Evolutionary conservation across 1,140 invertebrate species (phyloP), one percentile per base, ranked within the genome.

Genomic region (Zophobas atratus): DNA sequence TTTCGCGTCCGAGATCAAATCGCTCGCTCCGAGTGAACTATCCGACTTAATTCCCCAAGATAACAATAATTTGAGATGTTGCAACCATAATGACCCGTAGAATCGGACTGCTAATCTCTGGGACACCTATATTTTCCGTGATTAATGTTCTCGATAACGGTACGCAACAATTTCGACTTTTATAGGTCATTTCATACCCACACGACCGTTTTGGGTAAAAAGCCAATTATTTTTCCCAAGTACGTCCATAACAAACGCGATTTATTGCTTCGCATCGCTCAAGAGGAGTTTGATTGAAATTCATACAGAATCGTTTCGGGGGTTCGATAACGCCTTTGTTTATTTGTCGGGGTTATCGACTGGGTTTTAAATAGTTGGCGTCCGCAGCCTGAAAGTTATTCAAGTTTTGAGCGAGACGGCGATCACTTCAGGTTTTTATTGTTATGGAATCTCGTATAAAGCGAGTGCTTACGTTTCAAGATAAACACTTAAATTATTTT

Each of bases 91-190:
- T 67, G 39, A 67, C 60, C 60, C 38, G 6, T 63, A 63, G 49
- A 51, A 51, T 20, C 43, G 55, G 20, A 1, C 55, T 57, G 55
- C 55, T 63, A 38, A 63, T 63, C 57, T 43, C 1, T 33, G 8
- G 60, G 60, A 43, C 60, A 67, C 60, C 39, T 43, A 67, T 67
- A 67, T 67, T 67, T 67, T 67, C 41, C 38, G 6, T 67, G 60
- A 67, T 67, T 43, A 67, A 67, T 43, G 39, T 33, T 67, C n/a
- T 67, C 8, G 60, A 67, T 67, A 67, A 67, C 60, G 39, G 1
- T 43, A 48, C 39, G 36, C 60, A 43, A 43, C 56, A 60, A 60
- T 35, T 67, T 39, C 8, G 60, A 32, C 8, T 41, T 67, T 67
- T 67, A 67, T 67, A 33, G 60, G 38, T 32, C 60, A 67, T 67